Percentiles rank a stretch among this genome's conserved stretches.
These are phyloP conservation scores for Adoxophyes honmai DNA, from an alignment of 1,140 invertebrate genomes.

Conservation along the genomic window DNA sequence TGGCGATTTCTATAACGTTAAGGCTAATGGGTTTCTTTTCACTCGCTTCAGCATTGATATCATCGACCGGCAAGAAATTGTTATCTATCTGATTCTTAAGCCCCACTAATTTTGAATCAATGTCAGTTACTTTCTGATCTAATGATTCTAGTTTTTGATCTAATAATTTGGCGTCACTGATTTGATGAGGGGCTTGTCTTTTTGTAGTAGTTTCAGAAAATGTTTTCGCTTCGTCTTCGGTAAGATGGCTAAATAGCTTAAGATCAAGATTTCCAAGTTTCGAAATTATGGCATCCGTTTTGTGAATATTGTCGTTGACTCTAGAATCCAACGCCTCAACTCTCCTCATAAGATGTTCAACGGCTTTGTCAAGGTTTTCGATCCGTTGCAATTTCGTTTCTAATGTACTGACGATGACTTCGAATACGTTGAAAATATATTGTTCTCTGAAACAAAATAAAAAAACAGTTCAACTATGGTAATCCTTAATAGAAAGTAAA, in stretches of 20 bases:
- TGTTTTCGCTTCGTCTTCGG: conserved; percentile 45
- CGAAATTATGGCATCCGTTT: conserved; percentile 88
- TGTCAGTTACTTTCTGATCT: conserved; percentile 88
- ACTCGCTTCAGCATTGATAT: conserved; percentile 90
- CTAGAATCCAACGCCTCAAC: conserved; percentile 88
- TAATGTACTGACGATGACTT: conserved; percentile 90
- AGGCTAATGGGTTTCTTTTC: conserved; percentile 90
- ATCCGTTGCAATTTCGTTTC: conserved; percentile 91
- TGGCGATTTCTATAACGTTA: conserved; percentile 87
- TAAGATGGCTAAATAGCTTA: conserved; percentile 80
- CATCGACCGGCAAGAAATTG: conserved; percentile 87
- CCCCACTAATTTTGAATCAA: conserved; percentile 86
- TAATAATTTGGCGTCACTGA: conserved; percentile 69
- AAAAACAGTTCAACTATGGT: conserved; percentile 11
- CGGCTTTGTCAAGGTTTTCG: conserved; percentile 90
- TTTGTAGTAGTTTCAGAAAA: conserved; percentile 50
- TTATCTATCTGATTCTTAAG: conserved; percentile 89
- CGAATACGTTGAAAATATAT: conserved; percentile 92
- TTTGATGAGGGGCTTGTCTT: conserved; percentile 43
- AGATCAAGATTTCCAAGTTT: conserved; percentile 85
- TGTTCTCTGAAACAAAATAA: conserved; percentile 86
- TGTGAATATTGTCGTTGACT: conserved; percentile 89
- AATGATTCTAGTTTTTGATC: conserved; percentile 82
- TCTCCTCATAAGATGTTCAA: conserved; percentile 89
- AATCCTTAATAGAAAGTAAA: no score